Conservation (phyloP, 2,888 invertebrate genomes). For the Entomobrya multifasciata region DNA sequence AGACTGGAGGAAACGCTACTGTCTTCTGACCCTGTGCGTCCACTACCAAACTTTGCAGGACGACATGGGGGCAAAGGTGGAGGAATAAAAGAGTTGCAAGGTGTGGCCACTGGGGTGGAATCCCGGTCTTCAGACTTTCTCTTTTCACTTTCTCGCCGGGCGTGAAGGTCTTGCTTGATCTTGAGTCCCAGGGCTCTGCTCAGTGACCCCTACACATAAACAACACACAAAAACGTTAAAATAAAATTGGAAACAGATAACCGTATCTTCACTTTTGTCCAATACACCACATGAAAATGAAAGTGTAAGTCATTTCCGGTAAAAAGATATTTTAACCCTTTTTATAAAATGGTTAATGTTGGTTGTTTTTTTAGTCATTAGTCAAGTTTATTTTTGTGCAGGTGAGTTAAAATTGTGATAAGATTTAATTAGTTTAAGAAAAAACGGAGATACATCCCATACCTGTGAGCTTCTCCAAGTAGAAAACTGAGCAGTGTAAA, state of each 20-base stretch:
- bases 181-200: conserved; percentile 87
- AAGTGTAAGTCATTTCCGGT: no score
- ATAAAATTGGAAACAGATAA: neutral
- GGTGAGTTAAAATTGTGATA: no score
- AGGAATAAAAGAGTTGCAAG: conserved; percentile 60
- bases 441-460: conserved; percentile 55
- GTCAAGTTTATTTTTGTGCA: neutral
- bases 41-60: conserved; percentile 61
- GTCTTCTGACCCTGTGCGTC: conserved; percentile 34
- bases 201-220: conserved; percentile 86
- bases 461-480: conserved; percentile 82
- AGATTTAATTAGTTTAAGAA: neutral
- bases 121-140: conserved; percentile 74
- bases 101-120: conserved; percentile 55
- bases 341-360: no score
- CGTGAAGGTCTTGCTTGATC: conserved; percentile 82
- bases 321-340: no score
- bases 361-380: no score
- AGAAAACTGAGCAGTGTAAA: conserved; percentile 80
- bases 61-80: conserved; percentile 66
- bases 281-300: no score
- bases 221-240: conserved; percentile 1
- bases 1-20: conserved; percentile 34
- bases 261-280: neutral
- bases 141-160: conserved; percentile 81